These are phyloP conservation scores for Drosophila diplacantha DNA, from an alignment of 2,888 invertebrate genomes.

Conservation along the genomic window DNA sequence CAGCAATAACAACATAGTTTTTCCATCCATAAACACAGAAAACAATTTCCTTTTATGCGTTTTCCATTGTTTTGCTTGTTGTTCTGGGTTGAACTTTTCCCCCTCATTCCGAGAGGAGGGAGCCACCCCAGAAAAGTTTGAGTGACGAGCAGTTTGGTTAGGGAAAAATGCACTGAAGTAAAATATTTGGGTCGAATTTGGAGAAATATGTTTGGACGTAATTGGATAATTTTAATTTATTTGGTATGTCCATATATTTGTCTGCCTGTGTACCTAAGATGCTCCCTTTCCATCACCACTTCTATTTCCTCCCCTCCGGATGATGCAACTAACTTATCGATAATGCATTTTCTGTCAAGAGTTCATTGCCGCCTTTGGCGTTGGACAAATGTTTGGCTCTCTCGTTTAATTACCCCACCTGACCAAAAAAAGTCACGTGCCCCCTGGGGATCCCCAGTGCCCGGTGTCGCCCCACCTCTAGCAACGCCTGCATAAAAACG, in stretches of 20 bases:
- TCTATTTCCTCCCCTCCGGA: background rate
- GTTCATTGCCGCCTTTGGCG: constrained; percentile 43
- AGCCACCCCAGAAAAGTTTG: constrained; percentile 1
- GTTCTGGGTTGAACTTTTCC: constrained; percentile 26
- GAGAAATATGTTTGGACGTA: background rate
- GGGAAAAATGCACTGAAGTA: background rate
- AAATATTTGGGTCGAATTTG: background rate
- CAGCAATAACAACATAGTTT: constrained; percentile 24
- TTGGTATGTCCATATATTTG: too few relatives aligned
- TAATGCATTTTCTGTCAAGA: constrained; percentile 17
- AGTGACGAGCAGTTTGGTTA: constrained; percentile 10
- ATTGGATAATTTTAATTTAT: background rate
- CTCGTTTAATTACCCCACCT: constrained; percentile 42
- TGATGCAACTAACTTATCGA: constrained; percentile 15
- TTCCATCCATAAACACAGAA: constrained; percentile 41
- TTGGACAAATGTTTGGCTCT: constrained; percentile 37
- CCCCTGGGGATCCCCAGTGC: constrained; percentile 5
- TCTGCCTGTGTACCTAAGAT: background rate
- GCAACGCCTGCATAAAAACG: constrained; percentile 44
- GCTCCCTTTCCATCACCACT: background rate
- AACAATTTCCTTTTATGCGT: constrained; percentile 63
- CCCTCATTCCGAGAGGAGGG: constrained; percentile 4
- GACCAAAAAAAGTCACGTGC: constrained; percentile 37
- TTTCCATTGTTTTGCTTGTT: constrained; percentile 27
- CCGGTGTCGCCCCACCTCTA: background rate